phyloP scores from a whole-genome alignment of 2,888 invertebrate species.

The Cerastis leucographa region DNA sequence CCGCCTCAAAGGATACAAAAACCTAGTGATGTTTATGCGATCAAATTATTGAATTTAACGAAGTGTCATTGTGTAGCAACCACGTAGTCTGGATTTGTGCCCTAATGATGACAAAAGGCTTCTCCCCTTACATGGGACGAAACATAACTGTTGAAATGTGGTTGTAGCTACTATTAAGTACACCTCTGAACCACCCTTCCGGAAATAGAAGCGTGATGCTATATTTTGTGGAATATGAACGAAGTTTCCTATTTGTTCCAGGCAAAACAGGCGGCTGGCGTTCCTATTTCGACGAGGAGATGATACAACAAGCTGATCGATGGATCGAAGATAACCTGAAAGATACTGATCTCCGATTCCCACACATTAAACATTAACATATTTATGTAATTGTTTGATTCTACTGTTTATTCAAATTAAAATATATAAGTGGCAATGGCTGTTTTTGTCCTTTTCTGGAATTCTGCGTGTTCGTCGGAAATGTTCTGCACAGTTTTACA shows the following conservation, averaged over 20 bases:
- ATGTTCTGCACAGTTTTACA: neutral
- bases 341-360: slow-evolving; percentile 91
- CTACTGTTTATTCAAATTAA: neutral
- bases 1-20: neutral
- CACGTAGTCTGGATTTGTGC: neutral
- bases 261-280: slow-evolving; percentile 93
- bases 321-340: slow-evolving; percentile 93
- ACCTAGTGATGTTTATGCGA: neutral
- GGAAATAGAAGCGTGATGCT: neutral
- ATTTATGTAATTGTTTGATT: neutral
- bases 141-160: neutral
- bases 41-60: neutral
- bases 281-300: slow-evolving; percentile 92
- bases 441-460: neutral
- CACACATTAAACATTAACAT: slow-evolving; percentile 66
- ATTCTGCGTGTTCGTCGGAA: neutral
- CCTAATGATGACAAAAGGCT: neutral
- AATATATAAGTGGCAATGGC: too few species aligned
- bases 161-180: too few species aligned
- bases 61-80: neutral
- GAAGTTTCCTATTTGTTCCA: slow-evolving; percentile 57
- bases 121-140: neutral
- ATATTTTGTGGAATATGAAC: neutral
- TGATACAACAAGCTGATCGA: slow-evolving; percentile 92
- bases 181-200: neutral